Evolutionary conservation across 2,888 invertebrate genomes (phyloP).

Genomic region (Watsonalla cultraria): DNA sequence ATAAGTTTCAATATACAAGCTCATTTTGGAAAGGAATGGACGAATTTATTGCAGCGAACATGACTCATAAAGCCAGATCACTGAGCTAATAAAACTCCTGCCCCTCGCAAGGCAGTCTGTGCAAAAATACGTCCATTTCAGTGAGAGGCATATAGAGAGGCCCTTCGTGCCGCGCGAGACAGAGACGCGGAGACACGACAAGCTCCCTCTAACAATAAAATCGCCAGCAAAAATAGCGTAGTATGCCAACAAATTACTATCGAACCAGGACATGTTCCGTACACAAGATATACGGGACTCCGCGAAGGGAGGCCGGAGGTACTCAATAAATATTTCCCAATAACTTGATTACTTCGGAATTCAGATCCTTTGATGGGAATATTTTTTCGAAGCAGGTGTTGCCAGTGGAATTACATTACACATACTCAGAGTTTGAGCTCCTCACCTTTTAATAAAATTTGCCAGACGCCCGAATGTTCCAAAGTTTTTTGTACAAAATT

Average conservation of each 20-base stretch:
- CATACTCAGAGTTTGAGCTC: neutral
- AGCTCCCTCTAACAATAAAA: constrained; percentile 43
- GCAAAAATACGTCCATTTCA: constrained; percentile 48
- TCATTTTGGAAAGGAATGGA: constrained; percentile 35
- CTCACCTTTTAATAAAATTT: neutral
- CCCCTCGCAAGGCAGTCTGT: constrained; percentile 32
- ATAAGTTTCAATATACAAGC: constrained; percentile 45
- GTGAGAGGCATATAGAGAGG: constrained; percentile 38
- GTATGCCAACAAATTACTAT: constrained; percentile 40
- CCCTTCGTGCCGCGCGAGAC: constrained; percentile 23
- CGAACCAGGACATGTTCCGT: constrained; percentile 37
- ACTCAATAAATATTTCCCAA: constrained; percentile 44
- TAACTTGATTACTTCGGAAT: constrained; percentile 44
- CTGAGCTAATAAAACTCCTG: constrained; percentile 55
- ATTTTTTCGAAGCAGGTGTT: constrained; percentile 30
- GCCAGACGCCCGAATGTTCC: neutral
- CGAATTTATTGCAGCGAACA: constrained; percentile 55
- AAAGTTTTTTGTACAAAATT: neutral
- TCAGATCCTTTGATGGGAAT: constrained; percentile 32
- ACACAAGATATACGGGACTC: constrained; percentile 32
- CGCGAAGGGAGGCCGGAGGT: constrained; percentile 23
- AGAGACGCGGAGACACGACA: constrained; percentile 3
- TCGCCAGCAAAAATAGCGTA: constrained; percentile 37
- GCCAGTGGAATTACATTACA: constrained; percentile 9
- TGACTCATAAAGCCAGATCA: constrained; percentile 62